Conservation (phyloP, 2,888 invertebrate species). For the Tinea trinotella region DNA sequence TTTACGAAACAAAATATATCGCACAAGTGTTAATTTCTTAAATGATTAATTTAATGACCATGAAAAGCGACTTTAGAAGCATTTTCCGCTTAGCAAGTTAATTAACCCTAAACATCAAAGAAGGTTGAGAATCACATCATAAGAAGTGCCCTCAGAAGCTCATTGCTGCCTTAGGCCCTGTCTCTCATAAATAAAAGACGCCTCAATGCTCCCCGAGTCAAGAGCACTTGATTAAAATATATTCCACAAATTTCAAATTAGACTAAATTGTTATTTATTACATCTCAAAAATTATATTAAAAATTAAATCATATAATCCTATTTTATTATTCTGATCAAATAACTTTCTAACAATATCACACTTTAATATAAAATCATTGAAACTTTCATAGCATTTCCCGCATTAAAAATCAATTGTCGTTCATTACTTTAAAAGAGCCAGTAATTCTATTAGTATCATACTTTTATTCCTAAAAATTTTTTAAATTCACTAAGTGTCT, state of each 20-base stretch:
- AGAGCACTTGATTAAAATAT: not conserved
- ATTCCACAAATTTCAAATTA: not conserved
- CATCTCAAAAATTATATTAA: too few relatives aligned
- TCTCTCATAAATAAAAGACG: slow-evolving; percentile 7
- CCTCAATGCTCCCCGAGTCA: not conserved
- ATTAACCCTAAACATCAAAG: slow-evolving; percentile 17
- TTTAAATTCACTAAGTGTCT: too few relatives aligned
- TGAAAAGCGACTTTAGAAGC: slow-evolving; percentile 13
- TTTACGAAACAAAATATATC: not conserved
- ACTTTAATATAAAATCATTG: too few relatives aligned
- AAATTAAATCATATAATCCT: too few relatives aligned
- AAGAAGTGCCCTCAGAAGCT: slow-evolving; percentile 3
- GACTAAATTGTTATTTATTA: too few relatives aligned
- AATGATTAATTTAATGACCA: slow-evolving; percentile 7
- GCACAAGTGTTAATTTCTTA: slow-evolving; percentile 5
- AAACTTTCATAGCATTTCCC: too few relatives aligned
- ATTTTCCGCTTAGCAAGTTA: slow-evolving; percentile 16
- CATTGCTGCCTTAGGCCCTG: slow-evolving; percentile 1
- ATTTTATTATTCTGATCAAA: too few relatives aligned
- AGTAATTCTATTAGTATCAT: too few relatives aligned
- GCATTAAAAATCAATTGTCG: too few relatives aligned
- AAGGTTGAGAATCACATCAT: slow-evolving; percentile 14
- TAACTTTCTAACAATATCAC: too few relatives aligned
- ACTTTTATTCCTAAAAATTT: too few relatives aligned
- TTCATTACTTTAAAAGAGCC: too few relatives aligned